A percentile compares a stretch with the other conserved stretches of the same genome.
Evolutionary conservation across 2,888 invertebrate species (phyloP).

Genomic region (Phyllotreta striolata): DNA sequence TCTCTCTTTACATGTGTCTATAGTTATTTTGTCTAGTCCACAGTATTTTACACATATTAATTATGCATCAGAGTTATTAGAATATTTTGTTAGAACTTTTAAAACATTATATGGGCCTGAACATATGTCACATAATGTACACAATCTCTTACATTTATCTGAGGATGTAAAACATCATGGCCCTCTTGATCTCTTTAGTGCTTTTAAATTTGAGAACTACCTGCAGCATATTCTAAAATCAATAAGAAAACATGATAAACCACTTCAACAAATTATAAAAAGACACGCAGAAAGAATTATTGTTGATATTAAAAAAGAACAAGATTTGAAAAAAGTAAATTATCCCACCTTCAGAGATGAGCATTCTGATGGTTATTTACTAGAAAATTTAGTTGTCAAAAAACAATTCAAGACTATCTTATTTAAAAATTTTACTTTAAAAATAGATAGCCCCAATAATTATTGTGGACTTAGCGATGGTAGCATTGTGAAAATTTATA

Average conservation of each 20-base stretch:
- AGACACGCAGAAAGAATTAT: neutral
- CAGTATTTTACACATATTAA: slow-evolving; percentile 6
- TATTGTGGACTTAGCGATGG: no score
- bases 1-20: slow-evolving; percentile 32
- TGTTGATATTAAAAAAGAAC: slow-evolving; percentile 14
- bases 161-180: slow-evolving; percentile 34
- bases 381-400: no score
- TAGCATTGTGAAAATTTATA: no score
- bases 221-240: neutral
- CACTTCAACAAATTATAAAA: neutral
- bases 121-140: slow-evolving; percentile 43
- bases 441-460: no score
- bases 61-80: slow-evolving; percentile 33
- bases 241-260: neutral
- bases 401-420: no score
- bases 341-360: slow-evolving; percentile 24
- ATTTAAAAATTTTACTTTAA: no score
- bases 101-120: slow-evolving; percentile 38
- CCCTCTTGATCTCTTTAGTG: slow-evolving; percentile 20
- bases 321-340: no score
- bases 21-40: slow-evolving; percentile 20
- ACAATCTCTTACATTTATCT: slow-evolving; percentile 41
- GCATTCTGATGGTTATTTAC: no score
- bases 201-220: slow-evolving; percentile 26
- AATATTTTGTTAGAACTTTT: slow-evolving; percentile 39